Percentiles rank a stretch among this genome's conserved stretches.
Conservation (phyloP, 1,140 invertebrate species). For the Ephestia elutella region DNA sequence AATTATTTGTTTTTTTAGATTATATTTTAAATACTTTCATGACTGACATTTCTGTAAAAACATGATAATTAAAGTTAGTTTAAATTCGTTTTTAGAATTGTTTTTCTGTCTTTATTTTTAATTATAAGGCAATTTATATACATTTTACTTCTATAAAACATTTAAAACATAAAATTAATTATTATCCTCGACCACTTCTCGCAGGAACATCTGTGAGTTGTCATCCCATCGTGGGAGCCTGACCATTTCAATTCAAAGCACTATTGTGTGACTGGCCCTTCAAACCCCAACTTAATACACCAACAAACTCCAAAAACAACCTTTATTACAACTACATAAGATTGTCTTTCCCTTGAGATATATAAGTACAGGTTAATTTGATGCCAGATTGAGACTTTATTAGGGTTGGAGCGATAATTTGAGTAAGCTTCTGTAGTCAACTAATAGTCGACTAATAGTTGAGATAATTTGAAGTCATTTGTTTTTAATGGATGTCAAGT, state of each 20-base stretch:
- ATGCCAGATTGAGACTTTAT: background rate
- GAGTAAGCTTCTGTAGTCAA: background rate
- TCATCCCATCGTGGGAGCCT: constrained; percentile 41
- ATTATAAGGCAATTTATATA: too few species aligned
- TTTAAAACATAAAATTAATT: background rate
- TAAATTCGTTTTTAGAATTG: too few species aligned
- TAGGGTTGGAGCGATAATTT: background rate
- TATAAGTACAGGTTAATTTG: constrained; percentile 4
- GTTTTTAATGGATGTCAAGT: background rate
- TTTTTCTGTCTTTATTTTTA: too few species aligned
- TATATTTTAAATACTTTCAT: too few species aligned
- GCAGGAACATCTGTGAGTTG: constrained; percentile 10
- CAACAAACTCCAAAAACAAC: background rate
- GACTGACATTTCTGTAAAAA: too few species aligned
- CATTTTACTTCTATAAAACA: too few species aligned
- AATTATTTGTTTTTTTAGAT: too few species aligned
- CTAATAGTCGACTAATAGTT: background rate
- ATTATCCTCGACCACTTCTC: background rate
- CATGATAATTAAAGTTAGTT: too few species aligned
- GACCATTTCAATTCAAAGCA: constrained; percentile 44
- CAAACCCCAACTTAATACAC: constrained; percentile 7
- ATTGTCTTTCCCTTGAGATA: background rate
- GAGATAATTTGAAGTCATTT: background rate
- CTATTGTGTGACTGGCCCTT: constrained; percentile 29
- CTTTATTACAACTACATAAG: background rate